Base-by-base conservation (phyloP, 2,797 vertebrate genomes). In the Avahi laniger region DNA sequence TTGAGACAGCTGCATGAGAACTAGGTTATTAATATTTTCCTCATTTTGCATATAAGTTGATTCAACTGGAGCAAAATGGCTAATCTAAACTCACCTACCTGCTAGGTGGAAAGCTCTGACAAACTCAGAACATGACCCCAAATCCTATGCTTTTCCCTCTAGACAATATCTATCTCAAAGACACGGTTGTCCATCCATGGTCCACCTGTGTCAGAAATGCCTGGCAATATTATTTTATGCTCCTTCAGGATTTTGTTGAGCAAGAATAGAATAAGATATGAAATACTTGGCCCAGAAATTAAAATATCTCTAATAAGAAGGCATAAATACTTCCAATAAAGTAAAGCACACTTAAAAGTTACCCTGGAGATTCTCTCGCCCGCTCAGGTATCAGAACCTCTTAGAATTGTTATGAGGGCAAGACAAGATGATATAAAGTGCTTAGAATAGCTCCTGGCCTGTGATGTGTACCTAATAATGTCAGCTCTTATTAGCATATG, bases 271-370 rank as follows among this genome's bases (percentile, higher is more conserved):
- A 43, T 85, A 82, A 92, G 9, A 57, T 20, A 76, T 48, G 75
- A 72, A 91, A 91, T 83, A 17, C 61, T 78, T 83, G 43, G 20
- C 46, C 4, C 4, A 35, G 1, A 76, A 59, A 83, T 83, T 35
- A 90, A 84, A 85, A 59, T 94, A 75, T 89, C 57, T 50, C 85
- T 91, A 76, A 54, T 85, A 35, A 93, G 57, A 93, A 59, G 6
- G 7, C 28, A 82, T 92, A 69, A 73, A 63, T 54, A 57, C 54
- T 75, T 86, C 33, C n/a, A 79, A 70, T 80, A 57, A 67, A 84
- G 61, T 81, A 73, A 89, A 70, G 4, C 38, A 63, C 28, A 20
- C n/a, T 84, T 38, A 85, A 76, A 73, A 72, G 61, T 72, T 50
- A 30, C 38, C 20, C 48, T n/a, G 72, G 81, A 82, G 15, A 52